phyloP scores from a whole-genome alignment of 2,797 vertebrate genomes.

The Spatula clypeata region DNA sequence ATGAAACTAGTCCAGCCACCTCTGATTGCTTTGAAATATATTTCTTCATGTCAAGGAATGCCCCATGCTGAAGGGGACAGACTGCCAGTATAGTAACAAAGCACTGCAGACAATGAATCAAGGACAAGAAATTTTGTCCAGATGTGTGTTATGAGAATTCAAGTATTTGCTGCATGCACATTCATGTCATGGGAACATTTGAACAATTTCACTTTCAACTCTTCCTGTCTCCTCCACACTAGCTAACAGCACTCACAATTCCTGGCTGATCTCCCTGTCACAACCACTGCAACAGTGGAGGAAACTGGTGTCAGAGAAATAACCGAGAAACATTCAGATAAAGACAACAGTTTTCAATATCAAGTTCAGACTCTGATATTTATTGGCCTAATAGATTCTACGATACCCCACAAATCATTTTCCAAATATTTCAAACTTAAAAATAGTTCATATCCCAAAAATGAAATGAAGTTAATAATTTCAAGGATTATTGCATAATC shows the following conservation, averaged over 20 bases:
- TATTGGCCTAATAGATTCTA: neutral
- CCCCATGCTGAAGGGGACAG: fast-evolving
- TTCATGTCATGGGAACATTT: neutral
- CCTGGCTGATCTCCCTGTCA: neutral
- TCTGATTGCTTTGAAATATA: neutral
- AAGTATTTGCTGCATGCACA: neutral
- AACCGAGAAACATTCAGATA: neutral
- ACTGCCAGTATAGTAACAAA: neutral
- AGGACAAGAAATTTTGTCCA: neutral
- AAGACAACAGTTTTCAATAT: fast-evolving
- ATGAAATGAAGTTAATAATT: neutral
- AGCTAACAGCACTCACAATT: neutral
- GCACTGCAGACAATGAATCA: neutral
- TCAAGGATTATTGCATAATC: neutral
- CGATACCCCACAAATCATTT: neutral
- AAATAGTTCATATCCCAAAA: neutral
- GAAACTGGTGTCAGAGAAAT: neutral
- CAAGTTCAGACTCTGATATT: neutral
- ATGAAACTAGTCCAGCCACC: neutral
- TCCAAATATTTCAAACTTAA: neutral
- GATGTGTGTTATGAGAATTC: neutral
- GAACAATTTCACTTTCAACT: neutral
- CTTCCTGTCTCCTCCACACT: neutral
- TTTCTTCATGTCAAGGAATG: neutral
- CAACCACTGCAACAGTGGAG: neutral